Evolutionary conservation across 2,888 invertebrate genomes (phyloP), one percentile per base, ranked within the genome.

Genomic region (Agrypnus murinus): DNA sequence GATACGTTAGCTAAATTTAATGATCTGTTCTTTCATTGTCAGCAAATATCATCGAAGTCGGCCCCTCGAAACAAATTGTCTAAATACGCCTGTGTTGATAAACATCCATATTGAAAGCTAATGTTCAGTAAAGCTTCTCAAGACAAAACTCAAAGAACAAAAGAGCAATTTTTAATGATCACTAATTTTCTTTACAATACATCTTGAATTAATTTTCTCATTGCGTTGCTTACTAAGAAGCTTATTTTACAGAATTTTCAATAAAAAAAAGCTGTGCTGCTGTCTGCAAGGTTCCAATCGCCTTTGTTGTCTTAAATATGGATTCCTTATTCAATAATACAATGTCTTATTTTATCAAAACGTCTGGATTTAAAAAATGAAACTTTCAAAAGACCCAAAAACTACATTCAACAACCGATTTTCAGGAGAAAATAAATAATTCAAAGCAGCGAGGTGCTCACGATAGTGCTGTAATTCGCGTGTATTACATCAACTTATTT

Each of bases 111-210:
- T 34, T 55, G 38, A 15, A 3, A 25, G 5, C 25, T 36, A 55
- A 55, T 55, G 34, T 50, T 50, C 50, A 55, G 38, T 10, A 55
- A 55, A 55, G 38, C 55, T 36, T 55, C 36, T 55, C 50, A 32
- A 32, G 32, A 31, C 50, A 50, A 31, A 50, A 50, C 17, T 34
- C 55, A 36, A 55, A 36, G 36, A 34, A 55, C 55, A 55, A 55
- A 55, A 50, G 50, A 19, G 50, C 50, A 50, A 50, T 50, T 36
- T 55, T 55, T 55, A 50, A 50, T 55, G 55, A 55, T 55, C 36
- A 36, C 36, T 36, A 55, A 55, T 55, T 55, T 55, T 55, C 36
- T 17, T 34, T 36, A 36, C 55, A 55, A 55, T 55, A 55, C 55
- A 9, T 36, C 17, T 55, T 36, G 55, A 55, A 55, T 55, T 55